Conservation (phyloP, 2,113 vertebrate genomes). For the Cololabis saira region DNA sequence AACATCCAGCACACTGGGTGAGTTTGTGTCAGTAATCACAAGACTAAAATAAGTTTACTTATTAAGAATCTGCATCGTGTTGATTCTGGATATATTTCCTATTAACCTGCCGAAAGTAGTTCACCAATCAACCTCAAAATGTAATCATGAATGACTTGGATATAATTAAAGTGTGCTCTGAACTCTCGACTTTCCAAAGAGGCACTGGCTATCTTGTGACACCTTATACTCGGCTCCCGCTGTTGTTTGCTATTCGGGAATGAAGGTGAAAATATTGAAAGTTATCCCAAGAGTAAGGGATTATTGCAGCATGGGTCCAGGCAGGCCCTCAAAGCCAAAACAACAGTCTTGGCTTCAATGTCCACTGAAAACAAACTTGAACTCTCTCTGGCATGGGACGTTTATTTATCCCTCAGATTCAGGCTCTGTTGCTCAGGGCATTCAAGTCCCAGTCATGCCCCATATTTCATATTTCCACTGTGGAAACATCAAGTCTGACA, state of each 20-base stretch:
- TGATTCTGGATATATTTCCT: not conserved
- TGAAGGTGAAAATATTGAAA: slow-evolving; percentile 71
- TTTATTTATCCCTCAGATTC: slow-evolving; percentile 67
- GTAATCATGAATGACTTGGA: slow-evolving; percentile 26
- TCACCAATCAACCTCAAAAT: slow-evolving; percentile 7
- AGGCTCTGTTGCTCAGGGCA: slow-evolving; percentile 45
- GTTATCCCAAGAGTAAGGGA: slow-evolving; percentile 66
- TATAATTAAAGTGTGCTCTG: slow-evolving; percentile 38
- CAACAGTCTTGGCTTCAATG: slow-evolving; percentile 60
- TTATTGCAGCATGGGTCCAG: slow-evolving; percentile 64
- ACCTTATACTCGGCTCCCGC: slow-evolving; percentile 7
- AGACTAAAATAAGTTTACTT: slow-evolving; percentile 2
- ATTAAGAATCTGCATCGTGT: slow-evolving; percentile 1
- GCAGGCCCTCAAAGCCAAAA: slow-evolving; percentile 68
- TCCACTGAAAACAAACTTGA: slow-evolving; percentile 74
- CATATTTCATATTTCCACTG: slow-evolving; percentile 54
- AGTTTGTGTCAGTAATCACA: slow-evolving; percentile 6
- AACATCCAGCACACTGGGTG: slow-evolving; percentile 5
- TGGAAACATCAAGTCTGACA: slow-evolving; percentile 52
- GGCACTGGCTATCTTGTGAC: slow-evolving; percentile 9
- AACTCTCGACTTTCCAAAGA: slow-evolving; percentile 38
- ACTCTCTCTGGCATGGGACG: slow-evolving; percentile 54
- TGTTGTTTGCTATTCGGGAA: slow-evolving; percentile 60
- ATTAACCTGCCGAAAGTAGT: not conserved
- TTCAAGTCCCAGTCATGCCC: slow-evolving; percentile 45